Conservation (phyloP, 2,113 vertebrate genomes). For the Pholis gunnellus region DNA sequence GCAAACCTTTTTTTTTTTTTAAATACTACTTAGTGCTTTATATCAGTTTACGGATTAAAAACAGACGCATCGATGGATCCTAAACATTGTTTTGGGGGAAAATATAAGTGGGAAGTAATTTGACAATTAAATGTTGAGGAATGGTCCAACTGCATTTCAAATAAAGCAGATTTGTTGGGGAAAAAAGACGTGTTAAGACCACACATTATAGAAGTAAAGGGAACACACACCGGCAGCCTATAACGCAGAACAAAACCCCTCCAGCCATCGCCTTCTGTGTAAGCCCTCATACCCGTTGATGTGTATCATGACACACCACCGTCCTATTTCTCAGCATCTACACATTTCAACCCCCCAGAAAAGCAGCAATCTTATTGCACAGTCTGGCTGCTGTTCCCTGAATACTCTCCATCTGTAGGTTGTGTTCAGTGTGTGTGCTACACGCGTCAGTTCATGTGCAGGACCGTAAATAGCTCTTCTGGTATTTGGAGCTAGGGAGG, state of each 20-base stretch:
- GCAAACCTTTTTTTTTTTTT: background rate
- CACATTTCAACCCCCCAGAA: background rate
- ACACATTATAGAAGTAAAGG: background rate
- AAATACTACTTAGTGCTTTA: background rate
- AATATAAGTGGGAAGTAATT: background rate
- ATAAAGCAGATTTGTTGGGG: background rate
- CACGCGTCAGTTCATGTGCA: background rate
- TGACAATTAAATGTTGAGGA: background rate
- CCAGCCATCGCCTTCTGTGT: background rate
- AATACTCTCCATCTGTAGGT: background rate
- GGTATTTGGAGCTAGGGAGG: background rate
- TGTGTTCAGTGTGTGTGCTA: background rate
- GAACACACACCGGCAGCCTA: background rate
- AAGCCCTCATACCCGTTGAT: background rate
- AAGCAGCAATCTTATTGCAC: background rate
- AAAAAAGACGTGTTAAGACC: background rate
- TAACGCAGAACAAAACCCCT: background rate
- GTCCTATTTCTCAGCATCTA: background rate
- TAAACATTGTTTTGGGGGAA: background rate
- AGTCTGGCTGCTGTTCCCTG: background rate
- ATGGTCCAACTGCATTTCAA: background rate
- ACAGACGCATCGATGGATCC: background rate
- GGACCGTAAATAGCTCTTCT: too few species aligned
- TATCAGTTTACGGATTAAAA: background rate
- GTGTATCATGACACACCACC: background rate